Evolutionary conservation across 1,140 invertebrate genomes (phyloP), one percentile per base, ranked within the genome.

Genomic region (Listronotus bonariensis): DNA sequence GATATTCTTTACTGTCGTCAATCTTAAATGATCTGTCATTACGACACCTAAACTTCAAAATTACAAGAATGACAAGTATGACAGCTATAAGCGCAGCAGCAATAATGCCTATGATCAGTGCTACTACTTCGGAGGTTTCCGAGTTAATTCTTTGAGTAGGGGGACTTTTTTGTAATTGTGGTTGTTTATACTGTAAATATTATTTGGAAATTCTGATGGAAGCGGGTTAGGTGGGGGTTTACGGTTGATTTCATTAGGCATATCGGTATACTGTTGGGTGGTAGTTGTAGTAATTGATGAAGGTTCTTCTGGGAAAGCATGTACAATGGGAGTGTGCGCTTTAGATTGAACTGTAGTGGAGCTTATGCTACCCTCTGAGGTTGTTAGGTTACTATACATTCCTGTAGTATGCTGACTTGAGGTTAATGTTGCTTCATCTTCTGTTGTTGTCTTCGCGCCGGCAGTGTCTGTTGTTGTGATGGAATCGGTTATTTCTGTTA

Each of bases 11-110:
- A 68, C 88, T 90, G 74, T 95, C 92, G 69, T 96, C 93, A 36
- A 96, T 89, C 78, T 96, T 97, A 77, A 95, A 97, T 14, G 89
- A 90, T 11, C 89, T 87, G 76, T 95, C 92, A 12, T 92, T 87
- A 45, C 92, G 86, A 69, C 90, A 91, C 79, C 94, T 92, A 56
- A 87, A 93, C 78, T 93, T 93, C 67, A 96, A 85, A 58, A 97
- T 89, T 49, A 96, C 87, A 34, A 97, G 86, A 15, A 95, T 91
- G 55, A 97, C 89, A 34, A 97, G 84, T 11, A 98, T 90, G 61
- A 97, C 90, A 20, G 92, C 92, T 72, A 97, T 95, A 42, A 97
- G 82, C 7, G 93, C 90, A 18, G 92, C 93, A 0, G 93, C 93
- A 58, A 96, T 93, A 64, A 97, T 95, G 52, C 91, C 91, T 40